Conservation (phyloP, 1,140 invertebrate species). For the Listronotus bonariensis region DNA sequence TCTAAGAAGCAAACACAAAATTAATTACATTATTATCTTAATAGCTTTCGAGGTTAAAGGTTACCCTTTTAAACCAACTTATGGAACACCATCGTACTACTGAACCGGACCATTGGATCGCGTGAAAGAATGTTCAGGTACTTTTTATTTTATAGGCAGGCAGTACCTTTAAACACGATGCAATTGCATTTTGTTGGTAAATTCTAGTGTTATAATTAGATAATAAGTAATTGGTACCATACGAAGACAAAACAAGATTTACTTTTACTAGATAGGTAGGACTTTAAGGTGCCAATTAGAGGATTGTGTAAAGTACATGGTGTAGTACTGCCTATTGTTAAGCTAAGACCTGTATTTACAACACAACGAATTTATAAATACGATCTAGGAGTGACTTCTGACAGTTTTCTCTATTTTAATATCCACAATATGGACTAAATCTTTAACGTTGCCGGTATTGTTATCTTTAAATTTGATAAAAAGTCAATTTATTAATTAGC, state of each 20-base stretch:
- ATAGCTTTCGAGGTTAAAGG: background rate
- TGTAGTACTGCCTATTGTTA: constrained; percentile 25
- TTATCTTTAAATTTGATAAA: no score
- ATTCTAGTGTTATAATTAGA: constrained; percentile 39
- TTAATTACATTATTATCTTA: no score
- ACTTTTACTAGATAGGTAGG: constrained; percentile 34
- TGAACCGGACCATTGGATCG: constrained; percentile 18
- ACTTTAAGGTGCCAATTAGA: constrained; percentile 34
- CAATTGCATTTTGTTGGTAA: constrained; percentile 29
- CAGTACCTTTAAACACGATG: constrained; percentile 33
- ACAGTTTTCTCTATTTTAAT: no score
- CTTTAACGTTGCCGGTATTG: no score
- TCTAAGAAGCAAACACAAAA: no score
- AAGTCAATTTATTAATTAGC: no score
- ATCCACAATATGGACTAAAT: no score
- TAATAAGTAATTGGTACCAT: constrained; percentile 36
- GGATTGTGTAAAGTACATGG: constrained; percentile 23
- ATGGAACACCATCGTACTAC: background rate
- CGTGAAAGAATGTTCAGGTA: constrained; percentile 31
- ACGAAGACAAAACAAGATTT: constrained; percentile 32
- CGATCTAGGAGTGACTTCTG: no score
- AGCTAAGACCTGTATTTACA: constrained; percentile 3
- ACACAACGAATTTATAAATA: no score
- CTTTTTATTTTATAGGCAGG: constrained; percentile 27
- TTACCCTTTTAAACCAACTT: background rate